Conservation (phyloP, 2,888 invertebrate genomes). For the Dilophus febrilis region DNA sequence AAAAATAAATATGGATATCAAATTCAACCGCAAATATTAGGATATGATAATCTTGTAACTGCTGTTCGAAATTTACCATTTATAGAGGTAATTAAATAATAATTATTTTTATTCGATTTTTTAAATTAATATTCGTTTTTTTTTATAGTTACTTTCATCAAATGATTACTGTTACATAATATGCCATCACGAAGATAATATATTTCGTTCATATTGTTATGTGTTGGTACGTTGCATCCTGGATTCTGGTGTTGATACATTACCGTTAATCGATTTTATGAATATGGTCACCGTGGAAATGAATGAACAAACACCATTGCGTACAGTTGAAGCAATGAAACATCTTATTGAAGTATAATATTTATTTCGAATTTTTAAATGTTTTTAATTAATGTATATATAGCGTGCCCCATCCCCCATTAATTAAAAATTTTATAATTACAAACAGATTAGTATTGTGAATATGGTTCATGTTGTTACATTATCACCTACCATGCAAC, state of each 20-base stretch:
- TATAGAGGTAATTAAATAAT: slow-evolving; percentile 19
- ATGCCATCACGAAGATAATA: slow-evolving; percentile 23
- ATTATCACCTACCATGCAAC: slow-evolving; percentile 21
- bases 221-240: slow-evolving; percentile 20
- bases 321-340: slow-evolving; percentile 23
- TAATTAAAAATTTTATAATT: neutral
- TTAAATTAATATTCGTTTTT: neutral
- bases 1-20: slow-evolving; percentile 31
- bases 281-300: slow-evolving; percentile 19
- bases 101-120: neutral
- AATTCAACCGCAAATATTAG: slow-evolving; percentile 24
- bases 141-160: slow-evolving; percentile 16
- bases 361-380: neutral
- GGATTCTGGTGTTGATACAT: slow-evolving; percentile 12
- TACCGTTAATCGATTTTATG: slow-evolving; percentile 19
- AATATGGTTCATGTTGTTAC: slow-evolving; percentile 17
- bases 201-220: slow-evolving; percentile 25
- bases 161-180: slow-evolving; percentile 24
- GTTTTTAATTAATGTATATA: neutral
- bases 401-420: neutral
- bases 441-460: slow-evolving; percentile 10
- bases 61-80: slow-evolving; percentile 24
- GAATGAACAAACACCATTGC: slow-evolving; percentile 18
- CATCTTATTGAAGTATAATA: slow-evolving; percentile 23
- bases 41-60: slow-evolving; percentile 19